phyloP scores from a whole-genome alignment of 2,888 invertebrate species.

The Ophion costatus region DNA sequence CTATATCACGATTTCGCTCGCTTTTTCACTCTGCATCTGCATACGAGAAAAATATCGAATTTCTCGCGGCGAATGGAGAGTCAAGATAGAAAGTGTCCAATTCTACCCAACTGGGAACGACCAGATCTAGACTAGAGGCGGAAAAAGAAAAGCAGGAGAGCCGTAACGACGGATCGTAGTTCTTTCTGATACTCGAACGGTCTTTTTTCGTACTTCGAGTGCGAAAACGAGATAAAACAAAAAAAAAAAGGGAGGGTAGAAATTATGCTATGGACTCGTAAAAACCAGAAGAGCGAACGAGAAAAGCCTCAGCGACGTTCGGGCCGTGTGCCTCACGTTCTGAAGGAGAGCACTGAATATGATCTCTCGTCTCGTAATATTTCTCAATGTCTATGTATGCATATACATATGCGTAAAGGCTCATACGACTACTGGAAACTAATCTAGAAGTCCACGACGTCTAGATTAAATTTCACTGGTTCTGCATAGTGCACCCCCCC shows the following conservation, averaged over 20 bases:
- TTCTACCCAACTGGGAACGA: constrained; percentile 9
- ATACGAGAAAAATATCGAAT: constrained; percentile 14
- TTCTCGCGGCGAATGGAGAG: constrained; percentile 10
- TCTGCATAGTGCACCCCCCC: constrained; percentile 28
- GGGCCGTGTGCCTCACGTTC: constrained; percentile 16
- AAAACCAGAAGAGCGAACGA: constrained; percentile 59
- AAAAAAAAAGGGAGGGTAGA: background rate
- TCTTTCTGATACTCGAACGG: constrained; percentile 10
- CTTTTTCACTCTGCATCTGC: constrained; percentile 29
- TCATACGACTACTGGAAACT: constrained; percentile 58
- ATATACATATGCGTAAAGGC: constrained; percentile 16
- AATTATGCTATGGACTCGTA: constrained; percentile 60
- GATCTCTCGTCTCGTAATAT: constrained; percentile 24
- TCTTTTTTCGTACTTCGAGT: no score
- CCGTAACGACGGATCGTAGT: constrained; percentile 4
- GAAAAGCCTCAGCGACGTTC: constrained; percentile 24
- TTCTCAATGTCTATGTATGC: background rate
- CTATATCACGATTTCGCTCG: background rate
- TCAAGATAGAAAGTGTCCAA: constrained; percentile 16
- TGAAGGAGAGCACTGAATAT: constrained; percentile 10
- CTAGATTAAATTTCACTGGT: constrained; percentile 64
- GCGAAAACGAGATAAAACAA: no score
- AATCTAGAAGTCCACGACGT: constrained; percentile 63
- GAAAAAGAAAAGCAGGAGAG: background rate
- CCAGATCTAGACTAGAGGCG: constrained; percentile 9